These are phyloP conservation scores for Tamias sibiricus DNA, from an alignment of 2,113 vertebrate species.

Conservation along the genomic window DNA sequence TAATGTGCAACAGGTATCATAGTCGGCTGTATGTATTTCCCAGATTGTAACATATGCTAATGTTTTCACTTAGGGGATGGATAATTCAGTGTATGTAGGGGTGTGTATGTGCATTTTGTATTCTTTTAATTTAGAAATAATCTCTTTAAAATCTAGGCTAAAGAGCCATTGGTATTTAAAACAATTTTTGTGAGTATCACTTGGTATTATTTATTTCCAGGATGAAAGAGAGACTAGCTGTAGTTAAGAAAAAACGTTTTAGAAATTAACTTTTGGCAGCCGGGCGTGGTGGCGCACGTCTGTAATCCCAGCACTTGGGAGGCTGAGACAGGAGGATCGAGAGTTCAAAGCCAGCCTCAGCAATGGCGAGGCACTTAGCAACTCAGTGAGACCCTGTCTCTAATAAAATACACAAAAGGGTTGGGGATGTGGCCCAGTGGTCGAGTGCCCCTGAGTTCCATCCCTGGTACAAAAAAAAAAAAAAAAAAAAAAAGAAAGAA, in stretches of 20 bases:
- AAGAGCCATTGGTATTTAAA: constrained; percentile 8
- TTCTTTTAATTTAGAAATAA: neutral
- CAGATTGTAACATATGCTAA: neutral
- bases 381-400: no score
- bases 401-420: no score
- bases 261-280: no score
- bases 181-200: neutral
- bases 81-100: neutral
- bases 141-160: neutral
- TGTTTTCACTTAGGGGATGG: neutral
- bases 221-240: neutral
- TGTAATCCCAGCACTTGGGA: no score
- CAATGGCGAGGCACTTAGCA: no score
- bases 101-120: neutral
- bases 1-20: neutral
- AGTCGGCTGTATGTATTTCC: neutral
- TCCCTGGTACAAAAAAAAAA: no score
- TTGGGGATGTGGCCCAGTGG: no score
- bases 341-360: no score
- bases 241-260: constrained; percentile 39
- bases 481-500: no score
- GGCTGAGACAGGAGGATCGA: no score
- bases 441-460: no score
- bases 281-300: no score
- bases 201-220: neutral